A percentile compares a stretch with the other conserved stretches of the same genome.
Evolutionary conservation across 2,888 invertebrate species (phyloP).

Genomic region (Tineola bisselliella): DNA sequence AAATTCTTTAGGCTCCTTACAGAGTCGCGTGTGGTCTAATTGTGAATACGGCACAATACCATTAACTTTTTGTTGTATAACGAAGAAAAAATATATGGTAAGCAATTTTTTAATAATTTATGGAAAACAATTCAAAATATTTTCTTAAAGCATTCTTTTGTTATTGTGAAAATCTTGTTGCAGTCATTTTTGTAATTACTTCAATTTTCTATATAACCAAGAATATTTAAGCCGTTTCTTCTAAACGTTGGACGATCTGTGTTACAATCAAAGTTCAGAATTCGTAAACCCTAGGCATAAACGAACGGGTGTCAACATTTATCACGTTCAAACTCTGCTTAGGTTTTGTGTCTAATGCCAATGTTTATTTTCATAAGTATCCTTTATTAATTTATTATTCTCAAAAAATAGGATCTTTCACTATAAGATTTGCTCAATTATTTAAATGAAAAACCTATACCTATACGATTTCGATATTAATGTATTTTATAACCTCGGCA

Average conservation of each 20-base stretch:
- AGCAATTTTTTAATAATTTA: conserved; percentile 3
- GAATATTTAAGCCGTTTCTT: not conserved
- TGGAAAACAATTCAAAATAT: not conserved
- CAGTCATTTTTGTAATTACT: not conserved
- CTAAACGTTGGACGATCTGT: not conserved
- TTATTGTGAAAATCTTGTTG: not conserved
- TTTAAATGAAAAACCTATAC: too few relatives aligned
- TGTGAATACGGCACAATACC: conserved; percentile 42
- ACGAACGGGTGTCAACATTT: conserved; percentile 1
- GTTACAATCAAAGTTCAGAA: conserved; percentile 2
- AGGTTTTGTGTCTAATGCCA: not conserved
- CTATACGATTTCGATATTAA: too few relatives aligned
- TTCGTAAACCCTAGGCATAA: not conserved
- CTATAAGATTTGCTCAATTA: too few relatives aligned
- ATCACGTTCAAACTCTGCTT: not conserved
- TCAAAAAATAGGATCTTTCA: too few relatives aligned
- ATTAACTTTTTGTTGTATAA: conserved; percentile 28
- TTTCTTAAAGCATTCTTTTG: not conserved
- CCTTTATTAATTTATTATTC: too few relatives aligned
- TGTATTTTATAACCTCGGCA: too few relatives aligned
- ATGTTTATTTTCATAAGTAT: too few relatives aligned
- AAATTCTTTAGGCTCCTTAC: conserved; percentile 53
- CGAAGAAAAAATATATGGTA: conserved; percentile 22
- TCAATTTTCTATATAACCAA: not conserved
- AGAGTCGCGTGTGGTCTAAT: conserved; percentile 65